Evolutionary conservation across 1,140 invertebrate species (phyloP).

Genomic region (Ylistrum balloti): DNA sequence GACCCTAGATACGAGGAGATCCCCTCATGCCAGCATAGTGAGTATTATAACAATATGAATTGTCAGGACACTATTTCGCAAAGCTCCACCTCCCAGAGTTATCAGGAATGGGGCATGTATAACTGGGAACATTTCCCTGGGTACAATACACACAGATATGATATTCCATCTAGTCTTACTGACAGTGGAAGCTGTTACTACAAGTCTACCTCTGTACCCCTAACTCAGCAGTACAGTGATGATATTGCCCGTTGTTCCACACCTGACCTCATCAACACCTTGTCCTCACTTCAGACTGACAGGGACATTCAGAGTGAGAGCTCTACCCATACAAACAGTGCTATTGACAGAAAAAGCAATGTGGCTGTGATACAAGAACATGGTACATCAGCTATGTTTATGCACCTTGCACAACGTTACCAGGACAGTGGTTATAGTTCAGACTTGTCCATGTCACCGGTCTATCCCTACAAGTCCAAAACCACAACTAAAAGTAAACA

Average conservation of each 20-base stretch:
- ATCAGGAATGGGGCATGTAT: slow-evolving; percentile 2
- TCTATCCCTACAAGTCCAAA: slow-evolving; percentile 62
- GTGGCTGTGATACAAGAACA: slow-evolving; percentile 12
- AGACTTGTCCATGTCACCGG: slow-evolving; percentile 63
- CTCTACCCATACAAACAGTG: slow-evolving; percentile 36
- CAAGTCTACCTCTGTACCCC: not conserved
- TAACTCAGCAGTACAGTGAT: slow-evolving; percentile 36
- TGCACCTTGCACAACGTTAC: slow-evolving; percentile 50
- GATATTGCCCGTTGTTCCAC: slow-evolving; percentile 67
- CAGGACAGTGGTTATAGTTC: slow-evolving; percentile 72
- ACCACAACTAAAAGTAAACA: slow-evolving; percentile 37
- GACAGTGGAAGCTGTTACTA: not conserved
- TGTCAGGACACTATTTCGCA: not conserved
- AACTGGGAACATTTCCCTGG: not conserved
- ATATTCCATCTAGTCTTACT: not conserved
- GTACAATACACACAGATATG: not conserved
- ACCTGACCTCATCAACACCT: slow-evolving; percentile 64
- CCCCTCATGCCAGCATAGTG: slow-evolving; percentile 30
- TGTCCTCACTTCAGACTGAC: slow-evolving; percentile 58
- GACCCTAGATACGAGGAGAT: not conserved
- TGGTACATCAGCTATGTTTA: slow-evolving; percentile 46
- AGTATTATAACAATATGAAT: slow-evolving; percentile 4
- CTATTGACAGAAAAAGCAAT: slow-evolving; percentile 21
- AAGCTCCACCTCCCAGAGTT: slow-evolving; percentile 1
- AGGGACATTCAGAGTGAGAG: slow-evolving; percentile 48